Conservation (phyloP, 2,888 invertebrate species). For the Patella depressa region DNA sequence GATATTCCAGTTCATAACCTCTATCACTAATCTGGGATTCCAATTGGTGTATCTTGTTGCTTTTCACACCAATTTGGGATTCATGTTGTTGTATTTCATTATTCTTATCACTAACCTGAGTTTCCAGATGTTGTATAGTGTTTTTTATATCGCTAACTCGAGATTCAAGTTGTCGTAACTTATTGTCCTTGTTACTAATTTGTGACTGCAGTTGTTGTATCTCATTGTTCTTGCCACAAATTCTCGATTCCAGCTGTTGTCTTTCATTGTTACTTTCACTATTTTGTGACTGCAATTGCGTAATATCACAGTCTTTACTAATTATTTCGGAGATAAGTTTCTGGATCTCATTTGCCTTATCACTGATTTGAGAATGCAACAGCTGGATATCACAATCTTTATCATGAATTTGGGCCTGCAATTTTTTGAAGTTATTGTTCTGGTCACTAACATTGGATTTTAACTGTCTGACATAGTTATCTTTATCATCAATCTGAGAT, state of each 20-base stretch:
- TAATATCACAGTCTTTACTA: not conserved
- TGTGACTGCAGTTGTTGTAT: conserved; percentile 28
- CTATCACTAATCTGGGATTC: not conserved
- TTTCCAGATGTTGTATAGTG: not conserved
- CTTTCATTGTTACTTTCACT: not conserved
- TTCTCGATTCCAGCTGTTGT: not conserved
- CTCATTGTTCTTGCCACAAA: conserved; percentile 1
- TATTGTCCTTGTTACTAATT: conserved; percentile 30
- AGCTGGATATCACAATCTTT: not conserved
- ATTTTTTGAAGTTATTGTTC: not conserved
- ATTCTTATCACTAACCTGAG: not conserved
- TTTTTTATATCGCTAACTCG: not conserved
- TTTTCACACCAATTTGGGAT: conserved; percentile 31
- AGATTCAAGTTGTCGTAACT: not conserved
- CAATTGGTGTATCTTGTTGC: conserved; percentile 6
- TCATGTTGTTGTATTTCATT: conserved; percentile 25
- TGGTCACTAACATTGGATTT: not conserved
- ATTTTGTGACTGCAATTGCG: not conserved
- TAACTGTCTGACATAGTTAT: not conserved
- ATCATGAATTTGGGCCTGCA: not conserved
- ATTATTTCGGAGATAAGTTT: not conserved
- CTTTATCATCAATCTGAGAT: not conserved
- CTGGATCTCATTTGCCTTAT: not conserved
- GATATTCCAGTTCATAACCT: not conserved
- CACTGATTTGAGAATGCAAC: not conserved